phyloP scores from a whole-genome alignment of 1,140 invertebrate species.

The Brachionus koreanus region DNA sequence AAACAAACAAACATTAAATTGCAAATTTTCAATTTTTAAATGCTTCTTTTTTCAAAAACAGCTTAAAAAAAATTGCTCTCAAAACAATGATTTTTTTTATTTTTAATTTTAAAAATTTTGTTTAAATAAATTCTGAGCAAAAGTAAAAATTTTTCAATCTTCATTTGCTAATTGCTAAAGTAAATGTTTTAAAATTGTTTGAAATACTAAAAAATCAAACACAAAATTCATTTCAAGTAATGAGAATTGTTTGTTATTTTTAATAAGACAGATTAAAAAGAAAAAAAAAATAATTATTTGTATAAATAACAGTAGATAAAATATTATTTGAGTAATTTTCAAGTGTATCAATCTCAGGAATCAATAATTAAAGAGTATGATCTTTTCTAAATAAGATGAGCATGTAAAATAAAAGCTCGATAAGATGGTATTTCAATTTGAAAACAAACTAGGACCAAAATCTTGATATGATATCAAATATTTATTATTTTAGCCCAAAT shows the following conservation, averaged over 20 bases:
- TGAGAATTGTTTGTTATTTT: background rate
- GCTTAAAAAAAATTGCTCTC: no score
- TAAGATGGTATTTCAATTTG: background rate
- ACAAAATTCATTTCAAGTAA: no score
- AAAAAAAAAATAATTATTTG: background rate
- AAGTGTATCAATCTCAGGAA: background rate
- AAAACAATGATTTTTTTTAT: no score
- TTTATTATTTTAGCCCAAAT: slow-evolving; percentile 4
- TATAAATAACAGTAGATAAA: background rate
- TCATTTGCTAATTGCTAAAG: no score
- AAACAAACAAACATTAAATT: no score
- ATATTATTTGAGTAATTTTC: background rate
- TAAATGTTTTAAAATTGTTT: no score
- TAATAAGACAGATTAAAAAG: background rate
- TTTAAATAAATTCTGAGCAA: no score
- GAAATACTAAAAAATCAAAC: no score
- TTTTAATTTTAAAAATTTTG: no score
- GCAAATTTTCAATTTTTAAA: no score
- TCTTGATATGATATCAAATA: slow-evolving; percentile 4
- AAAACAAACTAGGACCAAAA: background rate
- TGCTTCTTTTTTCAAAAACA: no score
- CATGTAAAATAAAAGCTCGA: background rate
- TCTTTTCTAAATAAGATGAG: background rate
- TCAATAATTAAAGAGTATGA: background rate
- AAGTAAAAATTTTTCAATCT: no score